These are phyloP conservation scores for Odocoileus virginianus DNA, from an alignment of 2,113 vertebrate species.

Conservation along the genomic window DNA sequence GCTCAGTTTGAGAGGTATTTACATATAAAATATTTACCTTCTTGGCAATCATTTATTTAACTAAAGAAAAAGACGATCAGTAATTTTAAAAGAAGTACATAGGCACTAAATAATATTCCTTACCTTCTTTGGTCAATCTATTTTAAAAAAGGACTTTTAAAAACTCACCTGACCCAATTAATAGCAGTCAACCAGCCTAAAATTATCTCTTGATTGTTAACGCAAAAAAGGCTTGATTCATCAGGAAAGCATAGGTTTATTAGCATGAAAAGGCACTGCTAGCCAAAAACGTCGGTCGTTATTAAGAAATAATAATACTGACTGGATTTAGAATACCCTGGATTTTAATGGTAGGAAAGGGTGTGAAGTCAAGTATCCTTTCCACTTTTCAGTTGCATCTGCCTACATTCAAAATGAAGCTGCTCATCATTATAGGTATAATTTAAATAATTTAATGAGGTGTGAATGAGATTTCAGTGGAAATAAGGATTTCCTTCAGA, in stretches of 20 bases:
- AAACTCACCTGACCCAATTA: constrained; percentile 23
- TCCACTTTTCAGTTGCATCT: not conserved
- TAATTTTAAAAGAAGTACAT: not conserved
- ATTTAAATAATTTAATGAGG: not conserved
- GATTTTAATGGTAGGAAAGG: constrained; percentile 31
- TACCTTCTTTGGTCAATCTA: not conserved
- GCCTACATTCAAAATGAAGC: not conserved
- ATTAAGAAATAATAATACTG: constrained; percentile 13
- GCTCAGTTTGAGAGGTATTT: constrained; percentile 9
- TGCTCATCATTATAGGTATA: not conserved
- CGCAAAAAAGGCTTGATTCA: not conserved
- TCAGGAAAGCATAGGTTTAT: not conserved
- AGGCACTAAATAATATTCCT: not conserved
- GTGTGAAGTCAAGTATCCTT: not conserved
- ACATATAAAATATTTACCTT: constrained; percentile 23
- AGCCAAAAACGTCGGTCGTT: not conserved
- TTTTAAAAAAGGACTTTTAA: not conserved
- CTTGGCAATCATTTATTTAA: constrained; percentile 14
- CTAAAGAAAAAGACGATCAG: not conserved
- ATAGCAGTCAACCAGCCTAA: not conserved
- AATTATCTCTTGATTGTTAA: constrained; percentile 20
- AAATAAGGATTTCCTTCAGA: not conserved
- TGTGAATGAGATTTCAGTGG: not conserved
- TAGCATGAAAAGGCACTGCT: not conserved
- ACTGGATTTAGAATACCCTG: not conserved